Evolutionary conservation across 2,113 vertebrate species (phyloP), one percentile per base, ranked within the genome.

Genomic region (Colinus virginianus): DNA sequence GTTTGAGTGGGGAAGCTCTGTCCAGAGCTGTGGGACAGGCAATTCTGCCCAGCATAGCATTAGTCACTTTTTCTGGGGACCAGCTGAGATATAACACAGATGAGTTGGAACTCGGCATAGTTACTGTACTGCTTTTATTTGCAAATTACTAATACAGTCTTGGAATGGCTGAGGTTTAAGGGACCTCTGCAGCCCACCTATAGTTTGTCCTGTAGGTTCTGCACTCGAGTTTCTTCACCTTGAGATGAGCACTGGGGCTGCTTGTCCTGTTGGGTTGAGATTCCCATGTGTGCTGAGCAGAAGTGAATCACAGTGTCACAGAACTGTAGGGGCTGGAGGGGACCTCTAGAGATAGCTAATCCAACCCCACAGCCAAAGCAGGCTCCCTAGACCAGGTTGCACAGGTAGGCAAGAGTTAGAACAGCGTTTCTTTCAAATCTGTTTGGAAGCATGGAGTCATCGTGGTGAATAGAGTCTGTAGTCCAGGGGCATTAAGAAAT

Each of bases 121-220:
- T 40, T 75, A 7, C 10, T 67, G 58, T 12, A 4, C 7, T 32
- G 26, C 26, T 90, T 75, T 43, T 28, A 38, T 38, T 7, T 38
- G 23, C 23, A 25, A 6, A 7, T 38, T 28, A 14, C 1, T 62
- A 13, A 28, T 32, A 26, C 53, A 74, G 81, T n/a, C 8, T 15
- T n/a, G 55, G 26, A 58, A 9, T 18, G 11, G 46, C 46, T 78
- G 53, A 63, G 48, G 36, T 40, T 49, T 70, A 49, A 56, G 15
- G 16, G 26, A 55, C 43, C 15, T 78, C 61, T 43, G 22, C 42
- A 56, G 34, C 2, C 21, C 16, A 5, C 18, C 0, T 0, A 12
- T 5, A 9, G 1, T 74, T 49, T n/a, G 22, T 79, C 61, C 32
- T 63, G 17, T 15, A 17, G n/a, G 51, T 72, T 30, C 59, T 20